These are phyloP conservation scores for Melolontha melolontha DNA, from an alignment of 2,888 invertebrate species.

Conservation along the genomic window DNA sequence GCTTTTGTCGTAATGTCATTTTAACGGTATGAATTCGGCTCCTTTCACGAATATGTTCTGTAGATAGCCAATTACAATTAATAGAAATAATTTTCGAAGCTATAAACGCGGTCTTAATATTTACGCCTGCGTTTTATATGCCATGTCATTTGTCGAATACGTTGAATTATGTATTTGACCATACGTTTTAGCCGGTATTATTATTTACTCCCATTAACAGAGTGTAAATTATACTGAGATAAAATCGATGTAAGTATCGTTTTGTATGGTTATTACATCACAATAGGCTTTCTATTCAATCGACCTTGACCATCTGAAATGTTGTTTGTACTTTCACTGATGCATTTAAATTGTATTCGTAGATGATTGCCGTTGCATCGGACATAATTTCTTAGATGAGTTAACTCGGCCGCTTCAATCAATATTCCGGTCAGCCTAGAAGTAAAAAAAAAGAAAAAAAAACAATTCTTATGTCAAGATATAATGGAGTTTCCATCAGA, in stretches of 20 bases:
- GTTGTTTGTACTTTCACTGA: conserved; percentile 12
- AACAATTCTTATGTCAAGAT: conserved; percentile 12
- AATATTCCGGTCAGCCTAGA: conserved; percentile 1
- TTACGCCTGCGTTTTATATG: too few relatives aligned
- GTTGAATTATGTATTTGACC: too few relatives aligned
- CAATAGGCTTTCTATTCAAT: conserved; percentile 28
- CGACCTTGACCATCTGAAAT: conserved; percentile 28
- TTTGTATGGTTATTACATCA: conserved; percentile 15
- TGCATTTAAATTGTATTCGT: conserved; percentile 23
- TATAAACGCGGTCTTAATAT: background rate
- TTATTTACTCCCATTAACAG: too few relatives aligned
- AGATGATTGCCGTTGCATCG: conserved; percentile 20
- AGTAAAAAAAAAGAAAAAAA: background rate
- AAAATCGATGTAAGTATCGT: conserved; percentile 1
- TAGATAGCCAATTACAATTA: too few relatives aligned
- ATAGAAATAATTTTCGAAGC: background rate
- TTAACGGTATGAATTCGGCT: background rate
- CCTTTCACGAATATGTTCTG: conserved; percentile 20
- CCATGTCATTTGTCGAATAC: too few relatives aligned
- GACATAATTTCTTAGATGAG: conserved; percentile 14
- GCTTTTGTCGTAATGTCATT: conserved; percentile 6
- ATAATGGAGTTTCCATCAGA: conserved; percentile 7
- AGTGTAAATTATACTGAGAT: conserved; percentile 7
- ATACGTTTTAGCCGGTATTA: too few relatives aligned
- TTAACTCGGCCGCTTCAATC: conserved; percentile 17